phyloP scores from a whole-genome alignment of 2,113 vertebrate genomes.

The Nothoprocta pentlandii region DNA sequence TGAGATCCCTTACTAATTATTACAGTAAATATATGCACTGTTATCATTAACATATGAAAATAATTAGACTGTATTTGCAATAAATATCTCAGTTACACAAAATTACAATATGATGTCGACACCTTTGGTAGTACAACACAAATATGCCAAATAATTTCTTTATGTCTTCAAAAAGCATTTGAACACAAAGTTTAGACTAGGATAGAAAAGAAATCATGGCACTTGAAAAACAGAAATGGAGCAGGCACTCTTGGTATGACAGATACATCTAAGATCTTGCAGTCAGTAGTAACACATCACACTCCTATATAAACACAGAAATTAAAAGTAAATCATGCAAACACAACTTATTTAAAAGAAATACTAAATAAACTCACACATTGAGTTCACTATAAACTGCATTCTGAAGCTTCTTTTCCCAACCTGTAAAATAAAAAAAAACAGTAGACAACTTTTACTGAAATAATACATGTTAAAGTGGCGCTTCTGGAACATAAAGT shows the following conservation, averaged over 20 bases:
- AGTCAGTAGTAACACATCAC: not conserved
- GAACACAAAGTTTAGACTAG: not conserved
- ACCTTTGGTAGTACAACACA: not conserved
- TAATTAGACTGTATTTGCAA: not conserved
- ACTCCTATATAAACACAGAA: not conserved
- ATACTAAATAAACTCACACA: conserved; percentile 84
- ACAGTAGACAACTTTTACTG: not conserved
- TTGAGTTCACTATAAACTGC: conserved; percentile 95
- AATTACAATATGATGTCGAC: not conserved
- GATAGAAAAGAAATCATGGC: not conserved
- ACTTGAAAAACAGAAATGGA: not conserved
- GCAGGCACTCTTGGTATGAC: not conserved
- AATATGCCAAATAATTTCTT: not conserved
- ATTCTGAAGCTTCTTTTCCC: conserved; percentile 98
- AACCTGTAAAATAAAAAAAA: conserved; percentile 82
- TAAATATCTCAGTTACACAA: not conserved
- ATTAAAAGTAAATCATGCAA: not conserved
- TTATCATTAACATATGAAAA: not conserved
- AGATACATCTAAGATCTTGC: not conserved
- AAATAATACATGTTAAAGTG: not conserved
- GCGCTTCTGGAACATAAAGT: fast-evolving
- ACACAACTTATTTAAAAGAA: not conserved
- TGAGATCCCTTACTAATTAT: not conserved
- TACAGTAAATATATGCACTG: not conserved
- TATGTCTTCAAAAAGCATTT: not conserved